Conservation (phyloP, 2,888 invertebrate species). For the Punctoribates punctum region DNA sequence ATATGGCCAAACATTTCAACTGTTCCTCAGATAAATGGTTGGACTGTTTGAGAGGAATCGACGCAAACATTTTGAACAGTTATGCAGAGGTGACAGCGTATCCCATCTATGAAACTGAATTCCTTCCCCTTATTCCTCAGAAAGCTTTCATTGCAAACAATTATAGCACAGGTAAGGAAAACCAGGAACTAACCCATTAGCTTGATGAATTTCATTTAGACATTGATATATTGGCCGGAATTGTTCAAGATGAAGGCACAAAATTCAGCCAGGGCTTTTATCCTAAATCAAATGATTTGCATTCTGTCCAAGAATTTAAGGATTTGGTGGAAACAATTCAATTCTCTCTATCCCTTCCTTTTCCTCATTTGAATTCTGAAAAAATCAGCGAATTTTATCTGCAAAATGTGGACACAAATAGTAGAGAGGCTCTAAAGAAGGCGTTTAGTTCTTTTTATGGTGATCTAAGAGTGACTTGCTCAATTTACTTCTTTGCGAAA, state of each 20-base stretch:
- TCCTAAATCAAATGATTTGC: too few relatives aligned
- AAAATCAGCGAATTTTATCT: background rate
- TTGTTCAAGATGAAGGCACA: too few relatives aligned
- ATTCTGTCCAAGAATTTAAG: too few relatives aligned
- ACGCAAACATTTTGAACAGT: background rate
- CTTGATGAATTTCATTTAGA: too few relatives aligned
- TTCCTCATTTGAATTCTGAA: background rate
- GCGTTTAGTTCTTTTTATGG: slow-evolving; percentile 5
- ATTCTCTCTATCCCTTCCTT: background rate
- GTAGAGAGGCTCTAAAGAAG: background rate
- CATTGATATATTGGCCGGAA: too few relatives aligned
- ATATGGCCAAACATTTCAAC: background rate
- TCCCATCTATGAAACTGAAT: background rate
- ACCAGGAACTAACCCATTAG: too few relatives aligned
- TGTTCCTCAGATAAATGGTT: background rate
- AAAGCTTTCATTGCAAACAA: background rate
- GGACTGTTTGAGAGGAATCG: slow-evolving; percentile 10
- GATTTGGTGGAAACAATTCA: too few relatives aligned
- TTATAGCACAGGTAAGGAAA: background rate
- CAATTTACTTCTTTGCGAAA: slow-evolving; percentile 31
- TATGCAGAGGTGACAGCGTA: background rate
- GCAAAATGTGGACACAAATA: background rate
- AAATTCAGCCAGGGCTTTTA: too few relatives aligned
- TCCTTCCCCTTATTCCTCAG: background rate
- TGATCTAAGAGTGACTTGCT: background rate